A percentile compares a stretch with the other conserved stretches of the same genome.
Evolutionary conservation across 1,140 invertebrate species (phyloP).

Genomic region (Vollenhovia emeryi): DNA sequence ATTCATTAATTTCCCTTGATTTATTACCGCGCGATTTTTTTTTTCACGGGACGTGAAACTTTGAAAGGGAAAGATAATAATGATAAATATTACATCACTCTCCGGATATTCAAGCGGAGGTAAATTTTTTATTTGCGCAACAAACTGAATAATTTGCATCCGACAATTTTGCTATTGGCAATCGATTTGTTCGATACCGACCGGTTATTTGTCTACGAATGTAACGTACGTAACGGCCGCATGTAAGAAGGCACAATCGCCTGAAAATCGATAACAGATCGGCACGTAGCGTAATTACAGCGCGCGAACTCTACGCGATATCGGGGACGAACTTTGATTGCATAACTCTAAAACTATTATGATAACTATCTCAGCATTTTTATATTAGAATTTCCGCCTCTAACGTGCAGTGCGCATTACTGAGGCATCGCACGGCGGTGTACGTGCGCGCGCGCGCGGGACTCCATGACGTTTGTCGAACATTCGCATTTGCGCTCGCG

Average conservation of each 20-base stretch:
- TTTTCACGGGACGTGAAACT: background rate
- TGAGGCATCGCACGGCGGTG: background rate
- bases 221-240: background rate
- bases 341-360: slow-evolving; percentile 13
- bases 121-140: slow-evolving; percentile 3
- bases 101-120: background rate
- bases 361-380: background rate
- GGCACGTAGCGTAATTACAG: slow-evolving; percentile 1
- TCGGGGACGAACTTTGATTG: background rate
- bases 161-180: background rate
- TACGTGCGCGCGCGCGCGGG: background rate
- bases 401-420: background rate
- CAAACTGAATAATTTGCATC: background rate
- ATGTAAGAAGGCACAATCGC: background rate
- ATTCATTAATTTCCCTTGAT: background rate
- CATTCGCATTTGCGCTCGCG: background rate
- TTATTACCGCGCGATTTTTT: background rate
- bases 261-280: slow-evolving; percentile 9
- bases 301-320: background rate
- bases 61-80: background rate
- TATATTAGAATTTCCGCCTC: background rate
- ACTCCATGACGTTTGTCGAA: background rate
- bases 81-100: background rate
- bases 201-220: background rate
- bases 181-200: no score